Percentiles rank a stretch among this genome's conserved stretches.
Conservation (phyloP, 2,113 vertebrate species). For the Mastomys coucha region DNA sequence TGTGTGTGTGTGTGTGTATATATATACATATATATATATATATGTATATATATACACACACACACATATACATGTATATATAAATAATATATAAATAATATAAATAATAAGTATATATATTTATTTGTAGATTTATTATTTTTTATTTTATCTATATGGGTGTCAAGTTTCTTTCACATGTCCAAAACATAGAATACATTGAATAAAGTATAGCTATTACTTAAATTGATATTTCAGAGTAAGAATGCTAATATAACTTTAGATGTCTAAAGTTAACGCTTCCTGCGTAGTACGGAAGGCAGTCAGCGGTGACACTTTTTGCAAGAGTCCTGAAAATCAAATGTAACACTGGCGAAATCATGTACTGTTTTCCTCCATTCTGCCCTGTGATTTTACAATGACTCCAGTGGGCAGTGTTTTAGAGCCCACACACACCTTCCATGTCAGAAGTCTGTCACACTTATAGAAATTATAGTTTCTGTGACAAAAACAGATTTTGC, state of each 20-base stretch:
- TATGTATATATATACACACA: too few species aligned
- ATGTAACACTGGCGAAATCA: not conserved
- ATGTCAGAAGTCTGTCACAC: not conserved
- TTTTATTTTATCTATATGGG: not conserved
- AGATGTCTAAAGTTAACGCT: not conserved
- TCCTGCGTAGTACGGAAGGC: not conserved
- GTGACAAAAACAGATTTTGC: constrained; percentile 6
- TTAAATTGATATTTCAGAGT: not conserved
- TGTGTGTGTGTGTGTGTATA: too few species aligned
- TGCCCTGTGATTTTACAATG: not conserved
- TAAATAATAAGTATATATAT: too few species aligned
- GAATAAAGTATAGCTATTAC: not conserved
- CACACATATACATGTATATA: too few species aligned
- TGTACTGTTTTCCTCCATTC: not conserved
- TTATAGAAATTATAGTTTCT: not conserved
- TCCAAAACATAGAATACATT: not conserved
- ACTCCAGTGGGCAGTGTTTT: not conserved
- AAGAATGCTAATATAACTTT: not conserved
- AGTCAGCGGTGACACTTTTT: not conserved
- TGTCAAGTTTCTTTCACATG: not conserved
- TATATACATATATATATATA: too few species aligned
- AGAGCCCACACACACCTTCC: not conserved
- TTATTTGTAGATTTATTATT: not conserved
- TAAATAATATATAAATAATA: too few species aligned
- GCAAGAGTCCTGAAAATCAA: not conserved